Evolutionary conservation across 2,113 vertebrate species (phyloP).

Genomic region (Daubentonia madagascariensis): DNA sequence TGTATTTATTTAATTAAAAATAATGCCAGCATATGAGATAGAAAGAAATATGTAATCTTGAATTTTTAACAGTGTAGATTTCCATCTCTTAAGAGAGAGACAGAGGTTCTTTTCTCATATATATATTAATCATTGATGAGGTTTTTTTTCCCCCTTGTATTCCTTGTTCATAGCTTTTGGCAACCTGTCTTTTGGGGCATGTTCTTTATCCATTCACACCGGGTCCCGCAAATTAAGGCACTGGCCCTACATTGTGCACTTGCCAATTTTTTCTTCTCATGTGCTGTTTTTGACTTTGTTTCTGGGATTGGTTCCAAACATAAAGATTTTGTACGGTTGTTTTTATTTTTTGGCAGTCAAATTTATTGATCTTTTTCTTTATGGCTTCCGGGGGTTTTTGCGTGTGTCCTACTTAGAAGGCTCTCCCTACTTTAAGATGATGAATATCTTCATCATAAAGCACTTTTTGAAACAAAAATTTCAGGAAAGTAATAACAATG

Average conservation of each 20-base stretch:
- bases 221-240: not conserved
- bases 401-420: not conserved
- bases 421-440: not conserved
- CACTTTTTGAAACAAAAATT: not conserved
- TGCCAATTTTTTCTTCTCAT: not conserved
- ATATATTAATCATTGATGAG: not conserved
- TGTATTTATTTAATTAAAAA: not conserved
- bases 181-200: not conserved
- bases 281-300: not conserved
- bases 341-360: not conserved
- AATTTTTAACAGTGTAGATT: not conserved
- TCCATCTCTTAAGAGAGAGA: not conserved
- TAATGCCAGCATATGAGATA: not conserved
- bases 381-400: not conserved
- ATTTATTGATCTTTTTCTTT: not conserved
- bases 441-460: not conserved
- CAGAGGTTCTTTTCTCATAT: not conserved
- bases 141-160: not conserved
- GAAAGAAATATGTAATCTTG: not conserved
- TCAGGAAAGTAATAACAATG: not conserved
- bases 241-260: not conserved
- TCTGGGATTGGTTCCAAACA: not conserved
- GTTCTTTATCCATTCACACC: not conserved
- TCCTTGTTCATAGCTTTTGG: not conserved
- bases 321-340: not conserved